Evolutionary conservation across 2,888 invertebrate genomes (phyloP), one percentile per base, ranked within the genome.

Genomic region (Volucella inanis): DNA sequence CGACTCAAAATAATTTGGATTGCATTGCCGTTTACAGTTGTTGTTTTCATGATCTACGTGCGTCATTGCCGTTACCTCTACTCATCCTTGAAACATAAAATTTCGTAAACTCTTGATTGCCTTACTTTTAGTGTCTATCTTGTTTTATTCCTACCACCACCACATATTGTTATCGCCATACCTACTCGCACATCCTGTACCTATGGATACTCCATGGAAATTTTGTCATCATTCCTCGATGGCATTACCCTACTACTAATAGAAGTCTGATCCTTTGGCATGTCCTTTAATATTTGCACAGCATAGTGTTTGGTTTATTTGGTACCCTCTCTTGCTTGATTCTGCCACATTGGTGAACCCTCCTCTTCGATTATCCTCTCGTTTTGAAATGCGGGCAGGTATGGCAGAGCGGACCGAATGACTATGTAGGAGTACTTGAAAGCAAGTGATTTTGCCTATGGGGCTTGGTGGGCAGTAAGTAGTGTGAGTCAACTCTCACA

Each of bases 271-370:
- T 76, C 76, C 80, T 71, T 67, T 67, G 76, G 71, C 71, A 80
- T 80, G 84, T 85, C 80, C 80, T 76, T 80, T 85, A 85, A 85
- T 85, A 85, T 80, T 85, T 85, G 84, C 84, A 80, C 71, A 85
- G 76, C 75, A 85, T 59, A 77, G 81, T 81, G 76, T 81, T 80
- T 72, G 85, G 81, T 80, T 85, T 81, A 72, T 85, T 81, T 81
- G 71, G 76, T 85, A 81, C 85, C 81, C 81, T 4, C 6, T 31
- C 31, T 31, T 31, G 0, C 31, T 31, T 31, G 81, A 81, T 85
- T 77, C 54, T 81, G 85, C 76, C 81, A 81, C 85, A 85, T 68
- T 81, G 72, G 76, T 71, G 81, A 62, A 64, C 57, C 65, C 54
- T 84, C 71, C 80, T 81, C 71, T 81, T 85, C 77, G 81, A 81